Percentiles rank a stretch among this genome's conserved stretches.
Evolutionary conservation across 2,888 invertebrate genomes (phyloP).

Genomic region (Keiferia lycopersicella): DNA sequence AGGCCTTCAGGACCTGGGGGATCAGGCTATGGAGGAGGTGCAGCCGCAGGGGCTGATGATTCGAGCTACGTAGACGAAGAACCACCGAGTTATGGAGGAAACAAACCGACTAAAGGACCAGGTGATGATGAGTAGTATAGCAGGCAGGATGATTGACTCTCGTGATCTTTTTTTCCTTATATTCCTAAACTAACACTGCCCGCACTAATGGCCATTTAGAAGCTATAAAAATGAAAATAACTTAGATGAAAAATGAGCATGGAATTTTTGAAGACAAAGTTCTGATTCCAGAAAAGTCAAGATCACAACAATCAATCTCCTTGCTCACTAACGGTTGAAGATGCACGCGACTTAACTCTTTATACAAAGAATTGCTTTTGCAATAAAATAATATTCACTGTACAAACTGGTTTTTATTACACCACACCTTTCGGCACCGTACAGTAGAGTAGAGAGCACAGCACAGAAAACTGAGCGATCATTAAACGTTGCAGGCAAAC

Average conservation of each 20-base stretch:
- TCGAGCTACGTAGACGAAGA: slow-evolving; percentile 63
- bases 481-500: slow-evolving; percentile 77
- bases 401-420: slow-evolving; percentile 79
- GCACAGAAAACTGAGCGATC: slow-evolving; percentile 66
- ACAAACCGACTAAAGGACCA: slow-evolving; percentile 57
- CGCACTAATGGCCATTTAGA: background rate
- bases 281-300: slow-evolving; percentile 41
- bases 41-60: slow-evolving; percentile 38
- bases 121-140: slow-evolving; percentile 71
- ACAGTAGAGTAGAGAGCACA: slow-evolving; percentile 49
- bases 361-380: slow-evolving; percentile 63
- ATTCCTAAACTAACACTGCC: slow-evolving; percentile 3
- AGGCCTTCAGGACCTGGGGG: slow-evolving; percentile 25
- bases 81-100: slow-evolving; percentile 48
- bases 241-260: slow-evolving; percentile 1
- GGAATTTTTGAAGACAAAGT: slow-evolving; percentile 4
- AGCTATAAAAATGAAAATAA: background rate
- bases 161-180: slow-evolving; percentile 61
- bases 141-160: slow-evolving; percentile 63
- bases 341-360: slow-evolving; percentile 58
- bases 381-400: slow-evolving; percentile 76
- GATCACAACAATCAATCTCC: slow-evolving; percentile 67
- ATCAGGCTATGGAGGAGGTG: slow-evolving; percentile 25
- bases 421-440: slow-evolving; percentile 74
- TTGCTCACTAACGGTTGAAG: slow-evolving; percentile 54